Conservation (phyloP, 2,888 invertebrate species). For the Drosophila greeni region DNA sequence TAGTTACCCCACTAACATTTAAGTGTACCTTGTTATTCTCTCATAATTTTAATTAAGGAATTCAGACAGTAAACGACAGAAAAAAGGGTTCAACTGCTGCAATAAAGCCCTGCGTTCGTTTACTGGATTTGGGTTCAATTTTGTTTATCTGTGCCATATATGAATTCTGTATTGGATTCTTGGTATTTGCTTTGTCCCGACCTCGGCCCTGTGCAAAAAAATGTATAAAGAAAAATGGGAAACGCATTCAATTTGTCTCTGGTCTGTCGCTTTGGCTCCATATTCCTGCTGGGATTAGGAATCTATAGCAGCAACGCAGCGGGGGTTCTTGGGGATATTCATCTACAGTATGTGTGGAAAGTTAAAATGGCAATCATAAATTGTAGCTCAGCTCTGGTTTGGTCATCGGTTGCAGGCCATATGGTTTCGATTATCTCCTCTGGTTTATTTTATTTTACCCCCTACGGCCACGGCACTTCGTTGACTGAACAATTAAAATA, state of each 20-base stretch:
- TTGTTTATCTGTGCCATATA: slow-evolving; percentile 34
- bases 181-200: slow-evolving; percentile 44
- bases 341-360: slow-evolving; percentile 1
- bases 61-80: neutral
- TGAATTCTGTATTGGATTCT: slow-evolving; percentile 40
- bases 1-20: no score
- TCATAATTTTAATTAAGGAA: slow-evolving; percentile 14
- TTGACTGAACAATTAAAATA: slow-evolving; percentile 59
- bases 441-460: slow-evolving; percentile 6
- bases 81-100: slow-evolving; percentile 25
- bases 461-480: slow-evolving; percentile 2
- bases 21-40: neutral
- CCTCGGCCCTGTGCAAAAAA: neutral
- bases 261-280: slow-evolving; percentile 30
- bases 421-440: slow-evolving; percentile 10
- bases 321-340: slow-evolving; percentile 9
- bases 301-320: slow-evolving; percentile 12
- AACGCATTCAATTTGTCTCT: slow-evolving; percentile 54
- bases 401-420: slow-evolving; percentile 3
- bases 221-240: slow-evolving; percentile 17
- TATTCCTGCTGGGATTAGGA: slow-evolving; percentile 19
- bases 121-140: slow-evolving; percentile 39
- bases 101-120: slow-evolving; percentile 38
- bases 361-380: slow-evolving; percentile 41
- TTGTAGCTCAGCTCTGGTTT: slow-evolving; percentile 32